phyloP scores from a whole-genome alignment of 2,113 vertebrate species.

The Tragelaphus buxtoni region DNA sequence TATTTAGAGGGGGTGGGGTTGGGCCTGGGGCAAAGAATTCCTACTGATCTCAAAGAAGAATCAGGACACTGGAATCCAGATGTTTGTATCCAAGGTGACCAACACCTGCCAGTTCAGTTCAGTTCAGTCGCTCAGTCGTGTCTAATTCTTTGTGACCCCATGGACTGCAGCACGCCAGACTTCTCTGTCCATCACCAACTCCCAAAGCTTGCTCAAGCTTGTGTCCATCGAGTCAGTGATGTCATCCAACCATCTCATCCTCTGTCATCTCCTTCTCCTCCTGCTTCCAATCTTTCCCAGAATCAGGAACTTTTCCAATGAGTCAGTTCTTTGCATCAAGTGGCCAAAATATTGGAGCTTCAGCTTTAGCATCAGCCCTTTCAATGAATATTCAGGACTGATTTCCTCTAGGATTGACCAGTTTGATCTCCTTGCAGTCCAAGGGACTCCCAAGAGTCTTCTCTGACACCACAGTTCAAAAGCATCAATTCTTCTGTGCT shows the following conservation, averaged over 20 bases:
- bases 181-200: not conserved
- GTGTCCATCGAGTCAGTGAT: fast-evolving
- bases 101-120: not conserved
- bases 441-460: not conserved
- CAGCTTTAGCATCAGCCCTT: not conserved
- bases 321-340: not conserved
- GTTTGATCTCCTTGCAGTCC: not conserved
- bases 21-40: not conserved
- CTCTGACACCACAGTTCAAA: not conserved
- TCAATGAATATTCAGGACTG: not conserved
- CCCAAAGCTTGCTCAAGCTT: not conserved
- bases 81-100: not conserved
- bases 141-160: not conserved
- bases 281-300: not conserved
- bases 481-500: not conserved
- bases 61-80: not conserved
- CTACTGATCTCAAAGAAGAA: not conserved
- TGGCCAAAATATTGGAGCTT: not conserved
- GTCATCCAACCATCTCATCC: not conserved
- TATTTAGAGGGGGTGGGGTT: not conserved
- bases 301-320: not conserved
- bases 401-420: not conserved
- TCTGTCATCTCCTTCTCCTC: not conserved
- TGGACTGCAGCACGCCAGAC: not conserved
- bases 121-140: not conserved